Conservation (phyloP, 2,888 invertebrate species). For the Trisateles emortualis region DNA sequence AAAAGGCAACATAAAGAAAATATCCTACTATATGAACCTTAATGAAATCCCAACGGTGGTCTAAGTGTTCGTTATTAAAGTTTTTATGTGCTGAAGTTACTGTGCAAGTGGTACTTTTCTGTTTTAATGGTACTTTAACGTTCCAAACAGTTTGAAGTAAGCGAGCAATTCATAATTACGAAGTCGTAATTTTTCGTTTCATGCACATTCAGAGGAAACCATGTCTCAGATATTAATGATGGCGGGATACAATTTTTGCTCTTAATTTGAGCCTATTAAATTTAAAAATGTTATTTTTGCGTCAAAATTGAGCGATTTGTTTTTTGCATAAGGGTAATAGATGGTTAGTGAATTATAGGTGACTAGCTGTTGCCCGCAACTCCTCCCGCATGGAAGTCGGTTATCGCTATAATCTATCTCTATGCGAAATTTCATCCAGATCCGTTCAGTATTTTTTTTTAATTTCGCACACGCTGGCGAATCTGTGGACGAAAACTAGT, state of each 20-base stretch:
- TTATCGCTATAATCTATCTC: no score
- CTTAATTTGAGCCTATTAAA: not conserved
- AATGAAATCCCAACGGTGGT: conserved; percentile 28
- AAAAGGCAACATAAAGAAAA: conserved; percentile 30
- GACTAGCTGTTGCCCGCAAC: no score
- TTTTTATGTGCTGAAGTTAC: conserved; percentile 34
- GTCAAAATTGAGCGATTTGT: no score
- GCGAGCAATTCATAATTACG: conserved; percentile 41
- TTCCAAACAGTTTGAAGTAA: conserved; percentile 29
- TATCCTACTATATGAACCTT: conserved; percentile 24
- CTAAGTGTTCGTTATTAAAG: conserved; percentile 40
- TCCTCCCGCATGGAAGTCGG: no score
- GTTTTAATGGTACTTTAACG: conserved; percentile 40
- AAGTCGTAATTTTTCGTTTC: conserved; percentile 27
- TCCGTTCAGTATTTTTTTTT: no score
- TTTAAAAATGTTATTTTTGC: no score
- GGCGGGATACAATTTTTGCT: not conserved
- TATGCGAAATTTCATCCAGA: no score
- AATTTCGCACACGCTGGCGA: no score
- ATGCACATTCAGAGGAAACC: conserved; percentile 11
- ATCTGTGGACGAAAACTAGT: no score
- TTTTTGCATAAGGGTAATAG: no score
- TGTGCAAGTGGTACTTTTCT: conserved; percentile 14
- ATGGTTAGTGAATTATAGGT: no score
- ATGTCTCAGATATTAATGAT: not conserved